Evolutionary conservation across 1,140 invertebrate species (phyloP).

Genomic region (Caenorhabditis briggsae): DNA sequence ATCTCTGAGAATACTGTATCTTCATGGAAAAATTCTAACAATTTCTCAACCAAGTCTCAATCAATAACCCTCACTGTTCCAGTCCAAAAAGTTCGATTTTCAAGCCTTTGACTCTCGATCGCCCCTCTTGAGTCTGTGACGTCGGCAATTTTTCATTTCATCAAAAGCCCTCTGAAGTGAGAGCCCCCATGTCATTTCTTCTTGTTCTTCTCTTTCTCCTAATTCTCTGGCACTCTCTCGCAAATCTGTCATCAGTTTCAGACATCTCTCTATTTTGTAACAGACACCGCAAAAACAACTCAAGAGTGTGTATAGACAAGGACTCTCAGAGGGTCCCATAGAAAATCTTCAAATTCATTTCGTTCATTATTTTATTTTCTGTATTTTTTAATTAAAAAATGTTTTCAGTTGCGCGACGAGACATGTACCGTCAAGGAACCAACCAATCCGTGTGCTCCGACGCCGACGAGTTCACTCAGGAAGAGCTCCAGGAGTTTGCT

Average conservation of each 20-base stretch:
- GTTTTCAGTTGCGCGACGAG: constrained; percentile 42
- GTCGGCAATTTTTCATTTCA: constrained; percentile 47
- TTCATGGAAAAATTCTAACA: too few relatives aligned
- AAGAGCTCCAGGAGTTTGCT: constrained; percentile 77
- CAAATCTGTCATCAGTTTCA: neutral
- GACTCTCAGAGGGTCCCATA: neutral
- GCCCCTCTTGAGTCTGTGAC: constrained; percentile 16
- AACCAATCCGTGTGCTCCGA: constrained; percentile 71
- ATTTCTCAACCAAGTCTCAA: too few relatives aligned
- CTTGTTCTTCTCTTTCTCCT: too few relatives aligned
- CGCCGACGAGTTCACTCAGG: constrained; percentile 76
- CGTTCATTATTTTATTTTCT: neutral
- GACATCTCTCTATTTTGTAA: constrained; percentile 18
- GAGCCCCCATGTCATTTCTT: constrained; percentile 45
- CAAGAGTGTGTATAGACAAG: neutral
- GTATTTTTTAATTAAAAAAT: too few relatives aligned
- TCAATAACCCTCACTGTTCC: too few relatives aligned
- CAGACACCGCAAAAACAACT: constrained; percentile 47
- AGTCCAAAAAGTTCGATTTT: neutral
- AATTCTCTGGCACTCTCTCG: too few relatives aligned
- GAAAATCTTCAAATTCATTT: neutral
- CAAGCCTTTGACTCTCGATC: neutral
- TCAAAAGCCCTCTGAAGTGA: neutral
- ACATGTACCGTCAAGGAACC: constrained; percentile 74
- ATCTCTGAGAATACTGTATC: too few relatives aligned